phyloP scores from a whole-genome alignment of 2,888 invertebrate genomes.

The Fragum fragum region DNA sequence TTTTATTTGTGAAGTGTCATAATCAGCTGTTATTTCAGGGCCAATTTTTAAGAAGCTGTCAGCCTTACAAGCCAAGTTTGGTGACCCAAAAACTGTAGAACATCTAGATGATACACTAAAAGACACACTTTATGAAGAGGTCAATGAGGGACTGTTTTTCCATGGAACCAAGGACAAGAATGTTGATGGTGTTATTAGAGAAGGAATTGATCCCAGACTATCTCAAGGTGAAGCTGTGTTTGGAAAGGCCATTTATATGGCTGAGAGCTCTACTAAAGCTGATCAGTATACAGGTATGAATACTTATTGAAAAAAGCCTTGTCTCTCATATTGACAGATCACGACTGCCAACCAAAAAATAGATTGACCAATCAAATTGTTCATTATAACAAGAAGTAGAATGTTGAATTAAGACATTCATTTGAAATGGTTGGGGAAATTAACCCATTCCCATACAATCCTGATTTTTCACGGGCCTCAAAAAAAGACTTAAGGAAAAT shows the following conservation, averaged over 20 bases:
- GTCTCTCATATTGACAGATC: too few species aligned
- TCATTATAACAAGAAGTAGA: too few species aligned
- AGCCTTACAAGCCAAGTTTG: slow-evolving; percentile 29
- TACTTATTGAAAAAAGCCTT: too few species aligned
- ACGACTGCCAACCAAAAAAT: too few species aligned
- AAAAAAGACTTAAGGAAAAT: too few species aligned
- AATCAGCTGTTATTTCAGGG: slow-evolving; percentile 43
- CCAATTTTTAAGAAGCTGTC: slow-evolving; percentile 36
- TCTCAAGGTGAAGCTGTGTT: slow-evolving; percentile 62
- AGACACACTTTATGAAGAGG: slow-evolving; percentile 56
- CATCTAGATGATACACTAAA: slow-evolving; percentile 33
- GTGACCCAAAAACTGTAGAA: slow-evolving; percentile 29
- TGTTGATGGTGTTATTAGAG: slow-evolving; percentile 51
- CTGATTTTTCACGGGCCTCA: too few species aligned
- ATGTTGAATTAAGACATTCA: too few species aligned
- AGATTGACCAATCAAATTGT: too few species aligned
- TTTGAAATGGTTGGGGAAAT: too few species aligned
- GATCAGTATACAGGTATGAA: slow-evolving; percentile 76
- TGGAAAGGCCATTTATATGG: slow-evolving; percentile 73
- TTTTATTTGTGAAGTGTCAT: too few species aligned
- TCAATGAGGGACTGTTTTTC: slow-evolving; percentile 75
- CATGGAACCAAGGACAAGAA: slow-evolving; percentile 70
- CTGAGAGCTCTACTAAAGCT: slow-evolving; percentile 77
- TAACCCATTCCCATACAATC: too few species aligned
- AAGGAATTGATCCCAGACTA: slow-evolving; percentile 71